Evolutionary conservation across 2,888 invertebrate species (phyloP).

Genomic region (Villa cingulata): DNA sequence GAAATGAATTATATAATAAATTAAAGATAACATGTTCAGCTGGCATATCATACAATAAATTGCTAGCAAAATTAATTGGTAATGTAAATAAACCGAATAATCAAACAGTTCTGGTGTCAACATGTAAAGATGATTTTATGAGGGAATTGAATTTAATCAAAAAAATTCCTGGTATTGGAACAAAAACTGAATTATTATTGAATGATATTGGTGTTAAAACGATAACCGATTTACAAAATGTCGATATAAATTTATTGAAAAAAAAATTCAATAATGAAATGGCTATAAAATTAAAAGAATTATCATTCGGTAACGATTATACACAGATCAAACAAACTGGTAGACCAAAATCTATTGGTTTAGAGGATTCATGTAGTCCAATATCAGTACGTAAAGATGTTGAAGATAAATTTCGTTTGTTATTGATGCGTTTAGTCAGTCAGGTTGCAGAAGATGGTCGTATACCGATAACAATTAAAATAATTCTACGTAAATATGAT

Average conservation of each 20-base stretch:
- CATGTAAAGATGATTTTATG: slow-evolving; percentile 51
- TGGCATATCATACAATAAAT: slow-evolving; percentile 71
- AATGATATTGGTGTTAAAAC: slow-evolving; percentile 50
- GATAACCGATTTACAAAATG: slow-evolving; percentile 53
- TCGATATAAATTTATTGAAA: slow-evolving; percentile 43
- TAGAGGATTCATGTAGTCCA: slow-evolving; percentile 65
- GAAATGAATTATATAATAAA: slow-evolving; percentile 51
- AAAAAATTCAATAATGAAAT: slow-evolving; percentile 54
- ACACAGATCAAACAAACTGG: slow-evolving; percentile 59
- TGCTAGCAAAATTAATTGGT: slow-evolving; percentile 65
- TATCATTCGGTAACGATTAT: slow-evolving; percentile 62
- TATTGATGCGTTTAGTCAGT: slow-evolving; percentile 54
- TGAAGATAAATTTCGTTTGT: slow-evolving; percentile 52
- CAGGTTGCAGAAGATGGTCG: slow-evolving; percentile 65
- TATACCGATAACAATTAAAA: slow-evolving; percentile 58
- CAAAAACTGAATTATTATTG: slow-evolving; percentile 51
- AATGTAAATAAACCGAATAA: slow-evolving; percentile 65
- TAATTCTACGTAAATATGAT: slow-evolving; percentile 62
- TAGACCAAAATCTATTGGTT: slow-evolving; percentile 63
- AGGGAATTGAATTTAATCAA: slow-evolving; percentile 46
- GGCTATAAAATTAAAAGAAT: slow-evolving; percentile 52
- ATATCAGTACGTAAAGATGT: slow-evolving; percentile 61
- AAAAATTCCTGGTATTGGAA: slow-evolving; percentile 63
- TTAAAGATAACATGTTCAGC: slow-evolving; percentile 67
- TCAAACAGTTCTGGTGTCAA: slow-evolving; percentile 65